These are phyloP conservation scores for Anthophora plumipes DNA, from an alignment of 2,888 invertebrate genomes.

Conservation along the genomic window DNA sequence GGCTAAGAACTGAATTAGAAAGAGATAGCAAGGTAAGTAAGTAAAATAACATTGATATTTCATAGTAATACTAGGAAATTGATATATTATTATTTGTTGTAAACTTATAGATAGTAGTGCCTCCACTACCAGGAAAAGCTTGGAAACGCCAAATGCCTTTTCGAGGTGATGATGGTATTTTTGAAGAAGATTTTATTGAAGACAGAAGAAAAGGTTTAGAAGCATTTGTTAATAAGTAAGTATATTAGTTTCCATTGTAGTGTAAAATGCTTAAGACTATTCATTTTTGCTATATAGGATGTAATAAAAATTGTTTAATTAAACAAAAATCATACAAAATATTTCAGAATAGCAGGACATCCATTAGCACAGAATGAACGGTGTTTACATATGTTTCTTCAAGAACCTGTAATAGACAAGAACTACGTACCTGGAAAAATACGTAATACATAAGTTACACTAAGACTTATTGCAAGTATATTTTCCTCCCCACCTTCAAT, in stretches of 20 bases:
- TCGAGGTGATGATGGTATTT: slow-evolving; percentile 99
- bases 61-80: background rate
- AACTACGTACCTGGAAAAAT: slow-evolving; percentile 99
- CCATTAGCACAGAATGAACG: slow-evolving; percentile 99
- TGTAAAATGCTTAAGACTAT: background rate
- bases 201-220: slow-evolving; percentile 99
- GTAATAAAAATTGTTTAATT: slow-evolving; percentile 7
- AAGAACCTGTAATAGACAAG: slow-evolving; percentile 98
- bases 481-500: slow-evolving; percentile 68
- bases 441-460: slow-evolving; percentile 91
- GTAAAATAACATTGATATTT: background rate
- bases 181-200: slow-evolving; percentile 99
- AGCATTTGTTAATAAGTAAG: slow-evolving; percentile 98
- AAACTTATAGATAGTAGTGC: slow-evolving; percentile 95
- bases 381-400: slow-evolving; percentile 99
- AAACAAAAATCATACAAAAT: slow-evolving; percentile 13
- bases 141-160: slow-evolving; percentile 99
- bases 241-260: slow-evolving; percentile 38
- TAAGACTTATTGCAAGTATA: slow-evolving; percentile 67
- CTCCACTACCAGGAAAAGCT: slow-evolving; percentile 98
- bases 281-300: background rate
- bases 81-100: background rate
- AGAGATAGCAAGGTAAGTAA: slow-evolving; percentile 96
- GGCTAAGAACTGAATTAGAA: slow-evolving; percentile 99
- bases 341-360: slow-evolving; percentile 96